Evolutionary conservation across 2,113 vertebrate genomes (phyloP).

Genomic region (Esox niger): DNA sequence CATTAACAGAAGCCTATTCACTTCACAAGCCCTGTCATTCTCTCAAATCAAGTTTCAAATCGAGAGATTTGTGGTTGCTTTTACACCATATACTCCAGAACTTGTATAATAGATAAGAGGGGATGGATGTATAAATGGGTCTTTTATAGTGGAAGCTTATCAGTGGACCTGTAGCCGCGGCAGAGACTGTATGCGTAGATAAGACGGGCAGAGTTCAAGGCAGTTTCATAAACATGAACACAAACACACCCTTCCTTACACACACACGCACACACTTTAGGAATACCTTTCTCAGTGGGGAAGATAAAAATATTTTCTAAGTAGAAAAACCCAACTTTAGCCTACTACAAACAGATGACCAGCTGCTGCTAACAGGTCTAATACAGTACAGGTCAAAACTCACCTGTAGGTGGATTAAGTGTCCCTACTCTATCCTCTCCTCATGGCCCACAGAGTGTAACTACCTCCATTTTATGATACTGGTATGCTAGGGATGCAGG

Average conservation of each 20-base stretch:
- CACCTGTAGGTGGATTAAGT: neutral
- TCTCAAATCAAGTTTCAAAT: neutral
- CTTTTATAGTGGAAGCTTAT: constrained; percentile 32
- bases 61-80: neutral
- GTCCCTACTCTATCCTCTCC: neutral
- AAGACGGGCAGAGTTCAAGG: constrained; percentile 18
- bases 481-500: too few species aligned
- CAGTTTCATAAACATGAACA: constrained; percentile 21
- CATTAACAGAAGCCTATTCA: neutral
- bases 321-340: too few species aligned
- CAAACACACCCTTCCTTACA: constrained; percentile 23
- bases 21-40: neutral
- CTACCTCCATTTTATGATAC: too few species aligned
- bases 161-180: constrained; percentile 9
- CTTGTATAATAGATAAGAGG: too few species aligned
- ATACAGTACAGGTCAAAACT: neutral
- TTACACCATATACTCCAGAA: neutral
- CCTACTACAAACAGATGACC: neutral
- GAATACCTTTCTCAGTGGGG: too few species aligned
- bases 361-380: constrained; percentile 15
- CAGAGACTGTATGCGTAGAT: constrained; percentile 29
- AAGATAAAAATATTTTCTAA: too few species aligned
- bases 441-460: neutral
- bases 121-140: constrained; percentile 34
- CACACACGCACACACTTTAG: too few species aligned